A percentile compares a stretch with the other conserved stretches of the same genome.
These are phyloP conservation scores for Rhingia campestris DNA, from an alignment of 2,888 invertebrate genomes.

Conservation along the genomic window DNA sequence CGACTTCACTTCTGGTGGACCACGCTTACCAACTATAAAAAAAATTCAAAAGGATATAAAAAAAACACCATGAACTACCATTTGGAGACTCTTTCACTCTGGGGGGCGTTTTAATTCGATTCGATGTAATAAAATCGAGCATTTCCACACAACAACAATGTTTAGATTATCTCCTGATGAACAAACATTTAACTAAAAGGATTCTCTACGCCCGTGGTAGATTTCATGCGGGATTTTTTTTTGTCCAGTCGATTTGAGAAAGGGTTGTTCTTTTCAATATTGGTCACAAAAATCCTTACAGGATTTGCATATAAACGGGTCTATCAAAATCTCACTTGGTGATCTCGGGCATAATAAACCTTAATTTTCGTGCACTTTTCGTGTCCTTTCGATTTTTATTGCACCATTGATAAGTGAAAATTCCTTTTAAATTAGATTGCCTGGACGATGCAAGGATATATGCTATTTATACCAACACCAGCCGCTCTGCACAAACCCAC, in stretches of 20 bases:
- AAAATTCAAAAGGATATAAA: not conserved
- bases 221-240: too few species aligned
- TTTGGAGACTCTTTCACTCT: not conserved
- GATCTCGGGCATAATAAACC: constrained; percentile 16
- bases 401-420: constrained; percentile 41
- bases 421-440: constrained; percentile 48
- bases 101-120: constrained; percentile 51
- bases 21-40: not conserved
- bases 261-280: not conserved
- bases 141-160: constrained; percentile 44
- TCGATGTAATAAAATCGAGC: constrained; percentile 55
- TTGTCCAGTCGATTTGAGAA: too few species aligned
- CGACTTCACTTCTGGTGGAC: constrained; percentile 13
- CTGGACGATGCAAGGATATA: constrained; percentile 15
- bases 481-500: not conserved
- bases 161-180: constrained; percentile 52
- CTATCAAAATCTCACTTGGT: constrained; percentile 31
- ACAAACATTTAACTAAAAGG: constrained; percentile 12
- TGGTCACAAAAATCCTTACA: constrained; percentile 41
- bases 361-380: constrained; percentile 28
- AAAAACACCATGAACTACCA: not conserved
- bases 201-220: not conserved
- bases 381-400: constrained; percentile 52
- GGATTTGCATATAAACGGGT: constrained; percentile 30
- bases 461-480: constrained; percentile 17